phyloP scores from a whole-genome alignment of 2,888 invertebrate species.

The Rhodophaea formosa region DNA sequence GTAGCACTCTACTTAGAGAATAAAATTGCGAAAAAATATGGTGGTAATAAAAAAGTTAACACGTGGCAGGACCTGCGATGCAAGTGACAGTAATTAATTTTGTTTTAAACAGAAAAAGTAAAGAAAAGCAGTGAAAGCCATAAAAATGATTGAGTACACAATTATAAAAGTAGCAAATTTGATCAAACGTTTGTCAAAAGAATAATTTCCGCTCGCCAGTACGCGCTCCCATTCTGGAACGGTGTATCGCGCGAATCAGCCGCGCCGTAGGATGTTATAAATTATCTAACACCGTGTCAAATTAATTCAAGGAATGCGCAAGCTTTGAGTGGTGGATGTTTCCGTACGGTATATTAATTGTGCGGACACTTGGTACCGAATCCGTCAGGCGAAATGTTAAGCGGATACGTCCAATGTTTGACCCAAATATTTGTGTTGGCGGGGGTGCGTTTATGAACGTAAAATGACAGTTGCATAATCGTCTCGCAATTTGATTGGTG shows the following conservation, averaged over 20 bases:
- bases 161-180: not conserved
- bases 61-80: no score
- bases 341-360: conserved; percentile 75
- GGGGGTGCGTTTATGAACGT: conserved; percentile 29
- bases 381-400: conserved; percentile 51
- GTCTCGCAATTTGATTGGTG: conserved; percentile 38
- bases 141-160: not conserved
- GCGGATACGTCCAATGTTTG: conserved; percentile 29
- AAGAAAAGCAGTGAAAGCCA: not conserved
- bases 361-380: conserved; percentile 66
- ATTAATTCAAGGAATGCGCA: conserved; percentile 77
- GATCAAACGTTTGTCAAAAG: conserved; percentile 1
- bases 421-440: conserved; percentile 27
- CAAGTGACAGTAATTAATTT: no score
- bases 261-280: conserved; percentile 76
- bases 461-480: conserved; percentile 31
- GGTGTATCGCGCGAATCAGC: conserved; percentile 45
- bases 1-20: no score
- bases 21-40: no score
- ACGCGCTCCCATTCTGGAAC: conserved; percentile 23
- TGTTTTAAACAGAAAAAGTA: not conserved
- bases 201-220: conserved; percentile 18
- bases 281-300: conserved; percentile 79
- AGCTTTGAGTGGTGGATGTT: conserved; percentile 62
- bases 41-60: no score